These are phyloP conservation scores for Cosmorhoe ocellata DNA, from an alignment of 2,888 invertebrate genomes.

Conservation along the genomic window DNA sequence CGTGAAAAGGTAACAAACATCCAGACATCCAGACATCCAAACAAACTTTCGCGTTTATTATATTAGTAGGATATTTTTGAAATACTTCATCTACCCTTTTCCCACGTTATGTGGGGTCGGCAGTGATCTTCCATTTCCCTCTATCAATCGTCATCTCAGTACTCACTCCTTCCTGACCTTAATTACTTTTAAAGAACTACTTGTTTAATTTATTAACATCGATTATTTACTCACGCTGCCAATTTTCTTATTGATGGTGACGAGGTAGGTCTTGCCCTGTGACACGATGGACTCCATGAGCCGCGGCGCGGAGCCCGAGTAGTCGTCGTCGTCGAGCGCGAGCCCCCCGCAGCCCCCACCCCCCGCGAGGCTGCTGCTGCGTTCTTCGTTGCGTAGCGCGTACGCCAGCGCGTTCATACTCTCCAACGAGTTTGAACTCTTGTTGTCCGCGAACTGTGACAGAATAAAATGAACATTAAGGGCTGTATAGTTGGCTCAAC, in stretches of 20 bases:
- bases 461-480: not conserved
- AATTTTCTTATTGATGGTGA: slow-evolving; percentile 69
- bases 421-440: slow-evolving; percentile 59
- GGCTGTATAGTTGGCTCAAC: too few relatives aligned
- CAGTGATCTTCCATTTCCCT: too few relatives aligned
- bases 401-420: slow-evolving; percentile 57
- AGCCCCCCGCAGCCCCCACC: slow-evolving; percentile 34
- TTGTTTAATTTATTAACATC: too few relatives aligned
- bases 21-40: too few relatives aligned
- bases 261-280: slow-evolving; percentile 71
- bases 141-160: too few relatives aligned
- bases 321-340: slow-evolving; percentile 46
- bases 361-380: slow-evolving; percentile 39
- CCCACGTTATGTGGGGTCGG: too few relatives aligned
- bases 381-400: slow-evolving; percentile 47
- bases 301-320: slow-evolving; percentile 52
- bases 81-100: too few relatives aligned
- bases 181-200: too few relatives aligned
- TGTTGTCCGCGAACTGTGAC: slow-evolving; percentile 59
- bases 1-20: too few relatives aligned
- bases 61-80: too few relatives aligned
- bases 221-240: slow-evolving; percentile 58
- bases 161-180: too few relatives aligned
- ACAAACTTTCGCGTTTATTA: too few relatives aligned
- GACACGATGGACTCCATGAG: slow-evolving; percentile 75